Base-by-base conservation (phyloP, 2,113 vertebrate species). In the Sorex fumeus region DNA sequence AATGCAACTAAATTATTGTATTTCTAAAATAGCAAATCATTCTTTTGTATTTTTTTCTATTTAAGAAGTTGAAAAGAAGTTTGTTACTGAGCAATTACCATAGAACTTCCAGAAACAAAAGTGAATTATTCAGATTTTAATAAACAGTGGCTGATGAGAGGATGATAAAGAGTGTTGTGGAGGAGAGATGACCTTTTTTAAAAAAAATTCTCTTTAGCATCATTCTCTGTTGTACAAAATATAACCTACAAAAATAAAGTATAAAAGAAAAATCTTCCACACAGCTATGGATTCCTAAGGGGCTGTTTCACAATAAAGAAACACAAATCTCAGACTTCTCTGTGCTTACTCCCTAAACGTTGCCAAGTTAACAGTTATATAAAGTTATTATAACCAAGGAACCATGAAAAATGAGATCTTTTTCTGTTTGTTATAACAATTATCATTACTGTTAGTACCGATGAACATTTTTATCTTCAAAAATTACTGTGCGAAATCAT, bases 71-170 rank as follows among this genome's bases (percentile, higher is more conserved):
- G 11, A 90, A 40, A 15, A 78, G 9, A 67, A 3, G 69, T 62
- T 87, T 3, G 75, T 94, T 69, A 71, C 30, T 71, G 57, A 70
- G 1, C 28, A 85, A 70, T 43, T 34, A 28, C 4, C 19, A 60
- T 34, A 70, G 34, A 43, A 87, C 32, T 84, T 60, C 25, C 0
- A 62, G 11, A 94, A 93, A 79, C 34, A 72, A 75, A 88, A 70
- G 15, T 77, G 16, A 84, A 47, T 88, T 90, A 85, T 66, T 93
- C 50, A 27, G 23, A 71, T 76, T 82, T 27, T 78, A 74, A 10
- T 72, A 80, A 74, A 32, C 11, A 34, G 53, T 71, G n/a, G 5
- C 2, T 15, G 13, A 84, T 45, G 0, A 43, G n/a, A 64, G 3
- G n/a, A 84, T 3, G 27, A 45, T 80, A 87, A 32, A 8, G 4